Conservation (phyloP, 2,888 invertebrate species). For the Mystacides longicornis region DNA sequence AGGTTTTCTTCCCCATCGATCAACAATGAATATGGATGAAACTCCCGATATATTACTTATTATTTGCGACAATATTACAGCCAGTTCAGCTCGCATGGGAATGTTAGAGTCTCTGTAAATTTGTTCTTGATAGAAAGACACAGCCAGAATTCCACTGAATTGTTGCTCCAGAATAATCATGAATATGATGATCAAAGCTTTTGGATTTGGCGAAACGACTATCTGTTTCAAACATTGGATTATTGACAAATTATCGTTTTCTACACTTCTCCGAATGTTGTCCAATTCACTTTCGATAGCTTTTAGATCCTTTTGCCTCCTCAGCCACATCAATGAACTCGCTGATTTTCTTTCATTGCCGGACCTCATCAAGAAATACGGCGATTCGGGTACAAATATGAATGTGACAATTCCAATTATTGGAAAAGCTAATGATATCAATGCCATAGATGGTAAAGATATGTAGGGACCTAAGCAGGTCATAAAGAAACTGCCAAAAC, state of each 20-base stretch:
- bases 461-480: constrained; percentile 25
- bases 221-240: constrained; percentile 21
- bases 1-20: constrained; percentile 25
- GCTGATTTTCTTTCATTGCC: constrained; percentile 21
- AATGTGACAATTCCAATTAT: constrained; percentile 22
- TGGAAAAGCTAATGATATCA: constrained; percentile 21
- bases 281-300: constrained; percentile 18
- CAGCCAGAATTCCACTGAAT: constrained; percentile 21
- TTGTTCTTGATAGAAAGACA: constrained; percentile 23
- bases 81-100: constrained; percentile 21
- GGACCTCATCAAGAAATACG: constrained; percentile 21
- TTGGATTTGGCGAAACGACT: constrained; percentile 19
- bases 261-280: constrained; percentile 14
- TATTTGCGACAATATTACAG: constrained; percentile 19
- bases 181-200: constrained; percentile 20
- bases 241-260: constrained; percentile 17
- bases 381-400: constrained; percentile 25
- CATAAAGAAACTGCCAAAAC: constrained; percentile 21
- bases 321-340: constrained; percentile 21
- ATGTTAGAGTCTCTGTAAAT: constrained; percentile 18
- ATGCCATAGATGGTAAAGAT: constrained; percentile 16
- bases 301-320: constrained; percentile 16
- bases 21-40: constrained; percentile 19
- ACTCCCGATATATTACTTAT: constrained; percentile 17
- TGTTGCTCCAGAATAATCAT: constrained; percentile 19